Evolutionary conservation across 2,113 vertebrate genomes (phyloP).

Genomic region (Rafetus swinhoei): DNA sequence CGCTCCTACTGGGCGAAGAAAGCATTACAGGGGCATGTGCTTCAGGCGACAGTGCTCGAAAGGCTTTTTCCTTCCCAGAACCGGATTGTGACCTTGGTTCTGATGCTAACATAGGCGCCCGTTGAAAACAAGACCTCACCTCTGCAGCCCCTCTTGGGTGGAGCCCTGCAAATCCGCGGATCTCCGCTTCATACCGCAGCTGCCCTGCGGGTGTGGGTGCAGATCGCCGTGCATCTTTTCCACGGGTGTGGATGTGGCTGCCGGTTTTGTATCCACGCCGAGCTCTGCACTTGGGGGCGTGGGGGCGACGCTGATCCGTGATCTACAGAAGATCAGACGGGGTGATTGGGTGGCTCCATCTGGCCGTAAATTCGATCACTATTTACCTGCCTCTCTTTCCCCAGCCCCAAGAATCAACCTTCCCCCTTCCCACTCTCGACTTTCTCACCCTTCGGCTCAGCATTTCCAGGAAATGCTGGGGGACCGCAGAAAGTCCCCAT

Average conservation of each 20-base stretch:
- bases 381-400: neutral
- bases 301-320: too few relatives aligned
- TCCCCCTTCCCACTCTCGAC: neutral
- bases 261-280: too few relatives aligned
- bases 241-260: too few relatives aligned
- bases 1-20: neutral
- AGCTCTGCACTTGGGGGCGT: neutral
- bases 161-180: too few relatives aligned
- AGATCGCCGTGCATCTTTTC: too few relatives aligned
- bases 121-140: neutral
- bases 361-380: neutral
- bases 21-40: neutral
- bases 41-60: constrained; percentile 21
- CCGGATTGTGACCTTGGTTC: neutral
- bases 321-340: neutral
- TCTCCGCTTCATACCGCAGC: too few relatives aligned
- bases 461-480: too few relatives aligned
- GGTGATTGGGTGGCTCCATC: neutral
- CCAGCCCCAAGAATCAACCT: neutral
- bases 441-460: neutral
- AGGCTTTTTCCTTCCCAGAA: neutral
- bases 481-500: too few relatives aligned
- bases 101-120: neutral
- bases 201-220: too few relatives aligned
- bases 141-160: neutral